phyloP scores from a whole-genome alignment of 2,797 vertebrate genomes.

The Falco columbarius region DNA sequence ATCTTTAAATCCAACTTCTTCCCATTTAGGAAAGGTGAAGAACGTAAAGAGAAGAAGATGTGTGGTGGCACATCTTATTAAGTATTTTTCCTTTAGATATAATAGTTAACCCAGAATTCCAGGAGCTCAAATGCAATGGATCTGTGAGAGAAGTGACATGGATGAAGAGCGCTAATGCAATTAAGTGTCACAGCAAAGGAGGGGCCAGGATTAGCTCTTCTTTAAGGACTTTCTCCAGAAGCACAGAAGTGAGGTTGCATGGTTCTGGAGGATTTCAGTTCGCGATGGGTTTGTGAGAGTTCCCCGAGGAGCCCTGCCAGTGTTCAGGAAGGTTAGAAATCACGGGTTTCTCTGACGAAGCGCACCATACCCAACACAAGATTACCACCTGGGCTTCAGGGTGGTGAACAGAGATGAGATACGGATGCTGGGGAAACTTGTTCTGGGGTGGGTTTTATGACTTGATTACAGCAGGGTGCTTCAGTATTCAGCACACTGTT shows the following conservation, averaged over 20 bases:
- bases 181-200: fast-evolving
- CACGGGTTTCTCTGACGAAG: not conserved
- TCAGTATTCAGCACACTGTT: not conserved
- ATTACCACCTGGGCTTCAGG: not conserved
- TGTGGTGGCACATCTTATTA: not conserved
- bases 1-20: not conserved
- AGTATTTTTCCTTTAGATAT: not conserved
- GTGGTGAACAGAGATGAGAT: not conserved
- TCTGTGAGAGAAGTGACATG: fast-evolving
- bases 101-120: not conserved
- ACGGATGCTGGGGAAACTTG: not conserved
- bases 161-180: fast-evolving
- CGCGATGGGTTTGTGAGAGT: fast-evolving
- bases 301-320: not conserved
- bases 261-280: not conserved
- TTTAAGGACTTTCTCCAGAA: fast-evolving
- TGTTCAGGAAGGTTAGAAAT: not conserved
- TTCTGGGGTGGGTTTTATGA: not conserved
- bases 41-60: not conserved
- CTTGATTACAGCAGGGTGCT: not conserved
- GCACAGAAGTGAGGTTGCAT: fast-evolving
- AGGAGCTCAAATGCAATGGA: fast-evolving
- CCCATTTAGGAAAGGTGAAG: not conserved
- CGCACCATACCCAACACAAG: not conserved
- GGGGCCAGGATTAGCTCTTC: not conserved